phyloP scores from a whole-genome alignment of 2,113 vertebrate species.

The Corythornis cristatus region DNA sequence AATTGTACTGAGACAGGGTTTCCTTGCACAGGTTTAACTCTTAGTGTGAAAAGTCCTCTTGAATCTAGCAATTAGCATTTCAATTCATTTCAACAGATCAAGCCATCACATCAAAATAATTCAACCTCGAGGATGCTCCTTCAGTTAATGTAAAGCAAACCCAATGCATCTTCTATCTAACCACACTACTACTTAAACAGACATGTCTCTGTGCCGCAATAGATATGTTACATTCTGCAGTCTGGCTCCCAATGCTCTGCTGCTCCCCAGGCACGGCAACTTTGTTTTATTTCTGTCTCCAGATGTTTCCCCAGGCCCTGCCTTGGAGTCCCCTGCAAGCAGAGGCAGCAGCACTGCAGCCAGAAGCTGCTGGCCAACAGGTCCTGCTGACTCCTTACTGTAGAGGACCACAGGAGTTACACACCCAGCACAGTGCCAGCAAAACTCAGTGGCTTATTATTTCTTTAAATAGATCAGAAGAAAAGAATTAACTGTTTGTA shows the following conservation, averaged over 20 bases:
- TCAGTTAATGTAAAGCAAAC: neutral
- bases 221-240: neutral
- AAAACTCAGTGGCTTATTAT: neutral
- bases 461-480: neutral
- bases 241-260: neutral
- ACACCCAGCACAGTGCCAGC: neutral
- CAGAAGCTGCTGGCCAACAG: neutral
- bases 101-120: neutral
- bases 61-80: neutral
- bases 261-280: neutral
- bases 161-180: neutral
- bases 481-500: neutral
- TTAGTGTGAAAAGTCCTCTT: neutral
- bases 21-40: neutral
- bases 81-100: neutral
- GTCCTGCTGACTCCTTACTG: rapidly evolving
- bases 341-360: neutral
- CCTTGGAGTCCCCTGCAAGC: rapidly evolving
- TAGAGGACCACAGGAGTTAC: neutral
- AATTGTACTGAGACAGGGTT: neutral
- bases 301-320: neutral
- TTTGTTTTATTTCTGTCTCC: neutral
- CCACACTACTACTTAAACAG: neutral
- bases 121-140: neutral
- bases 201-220: neutral